A percentile compares a stretch with the other conserved stretches of the same genome.
These are phyloP conservation scores for Clytia hemisphaerica DNA, from an alignment of 30 jellyfish, hydroid and myxozoan genomes.

Conservation along the genomic window DNA sequence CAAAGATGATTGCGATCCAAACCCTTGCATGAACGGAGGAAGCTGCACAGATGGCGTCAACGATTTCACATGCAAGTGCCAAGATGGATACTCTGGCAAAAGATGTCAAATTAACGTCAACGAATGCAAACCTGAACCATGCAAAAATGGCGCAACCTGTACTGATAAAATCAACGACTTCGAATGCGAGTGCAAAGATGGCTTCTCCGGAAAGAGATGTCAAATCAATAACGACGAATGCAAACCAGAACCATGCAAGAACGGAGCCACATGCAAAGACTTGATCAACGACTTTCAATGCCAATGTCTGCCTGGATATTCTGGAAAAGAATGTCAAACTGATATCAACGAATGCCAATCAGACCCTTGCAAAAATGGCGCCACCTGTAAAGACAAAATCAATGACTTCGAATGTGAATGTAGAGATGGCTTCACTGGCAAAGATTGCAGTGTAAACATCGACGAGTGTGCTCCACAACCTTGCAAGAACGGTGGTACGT, in stretches of 20 bases:
- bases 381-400: constrained; percentile 37
- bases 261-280: constrained; percentile 65
- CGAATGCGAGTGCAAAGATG: constrained; percentile 46
- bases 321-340: constrained; percentile 46
- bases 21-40: constrained; percentile 42
- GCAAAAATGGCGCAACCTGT: constrained; percentile 53
- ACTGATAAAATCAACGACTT: constrained; percentile 37
- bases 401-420: constrained; percentile 43
- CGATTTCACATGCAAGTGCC: constrained; percentile 36
- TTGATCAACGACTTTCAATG: constrained; percentile 34
- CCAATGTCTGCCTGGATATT: constrained; percentile 62
- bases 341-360: constrained; percentile 46
- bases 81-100: constrained; percentile 44
- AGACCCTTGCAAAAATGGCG: constrained; percentile 37
- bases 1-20: no score
- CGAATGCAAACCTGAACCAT: constrained; percentile 58
- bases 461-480: constrained; percentile 62
- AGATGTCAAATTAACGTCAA: constrained; percentile 44
- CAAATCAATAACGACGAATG: constrained; percentile 40
- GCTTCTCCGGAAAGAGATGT: constrained; percentile 57
- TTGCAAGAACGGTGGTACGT: constrained; percentile 47
- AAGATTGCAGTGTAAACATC: constrained; percentile 31
- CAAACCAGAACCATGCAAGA: constrained; percentile 44
- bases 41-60: constrained; percentile 42
- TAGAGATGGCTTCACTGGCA: constrained; percentile 48